phyloP scores from a whole-genome alignment of 2,113 vertebrate species.

The Phoenicopterus ruber region DNA sequence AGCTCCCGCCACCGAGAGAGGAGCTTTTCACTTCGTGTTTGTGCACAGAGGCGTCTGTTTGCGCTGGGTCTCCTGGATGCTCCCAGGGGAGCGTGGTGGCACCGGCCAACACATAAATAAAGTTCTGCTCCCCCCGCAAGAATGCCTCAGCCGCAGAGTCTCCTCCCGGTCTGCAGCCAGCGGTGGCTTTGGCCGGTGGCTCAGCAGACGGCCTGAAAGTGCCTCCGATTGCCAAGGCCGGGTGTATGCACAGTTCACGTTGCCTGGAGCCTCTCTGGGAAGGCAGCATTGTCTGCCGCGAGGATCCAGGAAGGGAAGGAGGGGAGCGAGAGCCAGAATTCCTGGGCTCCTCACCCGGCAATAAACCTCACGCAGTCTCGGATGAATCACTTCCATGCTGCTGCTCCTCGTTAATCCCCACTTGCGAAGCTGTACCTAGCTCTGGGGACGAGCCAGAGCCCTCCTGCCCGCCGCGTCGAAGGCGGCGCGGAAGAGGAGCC shows the following conservation, averaged over 20 bases:
- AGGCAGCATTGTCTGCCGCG: not conserved
- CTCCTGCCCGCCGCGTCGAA: not conserved
- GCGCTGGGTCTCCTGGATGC: not conserved
- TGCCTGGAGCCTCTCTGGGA: not conserved
- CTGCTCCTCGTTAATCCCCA: not conserved
- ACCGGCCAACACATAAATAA: too few species aligned
- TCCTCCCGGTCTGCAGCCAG: not conserved
- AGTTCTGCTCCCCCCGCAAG: not conserved
- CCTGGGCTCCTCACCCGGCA: not conserved
- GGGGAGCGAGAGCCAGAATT: not conserved
- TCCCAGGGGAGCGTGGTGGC: not conserved
- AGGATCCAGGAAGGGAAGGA: not conserved
- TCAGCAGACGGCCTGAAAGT: not conserved
- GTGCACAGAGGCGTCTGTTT: not conserved
- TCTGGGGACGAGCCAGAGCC: not conserved
- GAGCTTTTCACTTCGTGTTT: not conserved
- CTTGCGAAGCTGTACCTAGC: not conserved
- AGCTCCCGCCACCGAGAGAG: not conserved
- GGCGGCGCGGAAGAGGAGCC: not conserved
- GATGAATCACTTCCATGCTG: not conserved
- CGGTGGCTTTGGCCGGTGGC: not conserved
- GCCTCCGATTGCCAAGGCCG: not conserved
- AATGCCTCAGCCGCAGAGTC: not conserved
- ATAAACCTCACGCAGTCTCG: not conserved
- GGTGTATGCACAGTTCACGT: not conserved